phyloP scores from a whole-genome alignment of 64 coral and sea anemone species.

The Stichodactyla mertensii region DNA sequence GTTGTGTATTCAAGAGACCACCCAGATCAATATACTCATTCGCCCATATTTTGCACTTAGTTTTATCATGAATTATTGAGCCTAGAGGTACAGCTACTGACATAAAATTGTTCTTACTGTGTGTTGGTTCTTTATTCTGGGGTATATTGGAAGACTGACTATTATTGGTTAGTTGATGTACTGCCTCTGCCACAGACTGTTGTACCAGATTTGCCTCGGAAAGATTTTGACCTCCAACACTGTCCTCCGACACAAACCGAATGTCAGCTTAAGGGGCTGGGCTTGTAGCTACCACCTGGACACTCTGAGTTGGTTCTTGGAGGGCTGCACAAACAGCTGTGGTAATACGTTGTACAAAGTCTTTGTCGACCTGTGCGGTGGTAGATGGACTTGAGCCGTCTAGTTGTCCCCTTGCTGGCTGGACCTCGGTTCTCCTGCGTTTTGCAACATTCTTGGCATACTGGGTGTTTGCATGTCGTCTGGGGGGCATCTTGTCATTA shows the following conservation, averaged over 20 bases:
- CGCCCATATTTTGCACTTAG: too few species aligned
- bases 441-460: neutral
- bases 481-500: neutral
- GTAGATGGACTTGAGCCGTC: too few species aligned
- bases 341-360: neutral
- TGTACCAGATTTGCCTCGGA: neutral
- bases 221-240: neutral
- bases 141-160: too few species aligned
- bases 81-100: conserved; percentile 19
- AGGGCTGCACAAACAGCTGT: neutral
- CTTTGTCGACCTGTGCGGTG: too few species aligned
- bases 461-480: neutral
- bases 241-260: neutral
- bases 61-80: too few species aligned
- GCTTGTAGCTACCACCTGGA: neutral
- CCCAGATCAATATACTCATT: too few species aligned
- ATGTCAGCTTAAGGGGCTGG: neutral
- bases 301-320: neutral
- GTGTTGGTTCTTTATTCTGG: neutral
- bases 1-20: too few species aligned
- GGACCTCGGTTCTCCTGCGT: neutral
- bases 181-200: neutral
- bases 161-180: neutral
- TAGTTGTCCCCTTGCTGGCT: neutral
- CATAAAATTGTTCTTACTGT: conserved; percentile 25